phyloP scores from a whole-genome alignment of 2,888 invertebrate species.

The Eupithecia vulgata region DNA sequence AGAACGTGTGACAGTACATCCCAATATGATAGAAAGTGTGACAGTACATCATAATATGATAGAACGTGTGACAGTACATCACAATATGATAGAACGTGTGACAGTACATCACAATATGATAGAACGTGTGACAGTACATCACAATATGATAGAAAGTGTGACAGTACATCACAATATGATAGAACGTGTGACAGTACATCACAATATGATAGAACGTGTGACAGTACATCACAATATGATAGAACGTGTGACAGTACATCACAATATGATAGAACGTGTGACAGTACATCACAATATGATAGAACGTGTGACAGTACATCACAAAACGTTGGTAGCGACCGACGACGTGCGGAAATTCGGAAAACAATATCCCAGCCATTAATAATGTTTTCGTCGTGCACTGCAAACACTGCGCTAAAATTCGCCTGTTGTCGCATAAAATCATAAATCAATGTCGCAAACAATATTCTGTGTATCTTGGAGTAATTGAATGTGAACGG shows the following conservation, averaged over 20 bases:
- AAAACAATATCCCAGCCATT: slow-evolving; percentile 26
- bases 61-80: slow-evolving; percentile 6
- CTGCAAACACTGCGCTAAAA: slow-evolving; percentile 42
- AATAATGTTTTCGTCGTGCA: slow-evolving; percentile 31
- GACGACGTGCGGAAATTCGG: slow-evolving; percentile 14
- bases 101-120: slow-evolving; percentile 10
- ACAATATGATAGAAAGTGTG: not conserved
- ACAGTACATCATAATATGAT: slow-evolving; percentile 9
- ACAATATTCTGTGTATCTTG: slow-evolving; percentile 43
- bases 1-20: slow-evolving; percentile 6
- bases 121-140: slow-evolving; percentile 6
- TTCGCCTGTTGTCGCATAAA: slow-evolving; percentile 48
- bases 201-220: not conserved
- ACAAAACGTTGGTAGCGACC: slow-evolving; percentile 18
- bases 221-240: slow-evolving; percentile 10
- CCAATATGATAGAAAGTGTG: not conserved
- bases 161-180: slow-evolving; percentile 10
- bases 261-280: not conserved
- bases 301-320: slow-evolving; percentile 6
- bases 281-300: slow-evolving; percentile 10
- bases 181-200: slow-evolving; percentile 6
- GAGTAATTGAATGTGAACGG: slow-evolving; percentile 41
- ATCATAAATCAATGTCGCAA: slow-evolving; percentile 51
- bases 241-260: slow-evolving; percentile 6
- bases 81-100: not conserved